Base-by-base conservation (phyloP, 2,113 vertebrate genomes). In the Myotis lucifugus region DNA sequence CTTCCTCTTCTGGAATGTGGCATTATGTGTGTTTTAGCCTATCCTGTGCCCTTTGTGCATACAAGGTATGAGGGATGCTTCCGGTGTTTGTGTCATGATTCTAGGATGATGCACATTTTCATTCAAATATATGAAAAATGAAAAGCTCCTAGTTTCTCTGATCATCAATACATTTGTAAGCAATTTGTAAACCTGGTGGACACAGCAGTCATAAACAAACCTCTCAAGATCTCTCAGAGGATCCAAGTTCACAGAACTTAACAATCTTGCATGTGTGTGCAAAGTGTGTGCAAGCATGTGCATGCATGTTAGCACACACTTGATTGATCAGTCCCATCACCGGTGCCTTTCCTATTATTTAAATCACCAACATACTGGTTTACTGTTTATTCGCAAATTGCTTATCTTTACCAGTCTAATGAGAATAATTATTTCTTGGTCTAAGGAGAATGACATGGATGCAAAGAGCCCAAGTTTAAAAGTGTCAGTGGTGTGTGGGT, bases 401-500 rank as follows among this genome's bases (percentile, higher is more conserved):
- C 83, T 67, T 97, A 83, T 93, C 98, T 97, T 98, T 95, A 95
- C 42, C 85, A 40, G 61, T 88, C 85, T 94, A 93, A 96, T 77
- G 88, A 97, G 93, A 96, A 81, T 98, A 97, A 97, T 94, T 97
- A 94, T 96, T 78, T 97, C 96, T 91, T 52, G 83, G 17, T 79
- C 95, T 88, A 56, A 97, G 95, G 89, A 96, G 87, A 98, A 85
- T 96, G 95, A 92, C 92, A 74, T 89, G 79, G 95, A 94, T 88
- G 84, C 85, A 94, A 96, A 90, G 76, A 97, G 88, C 95, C 96
- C 94, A 84, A 81, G 87, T 93, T 97, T 96, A 70, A 94, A 97
- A 97, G 91, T 97, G 96, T 96, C 76, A 56, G 87, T 88, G 54
- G 95, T 97, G 83, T 96, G 98, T 85, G 78, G 46, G 15, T 97